Base-by-base conservation (phyloP, 2,113 vertebrate species). In the Puffinus mauretanicus region DNA sequence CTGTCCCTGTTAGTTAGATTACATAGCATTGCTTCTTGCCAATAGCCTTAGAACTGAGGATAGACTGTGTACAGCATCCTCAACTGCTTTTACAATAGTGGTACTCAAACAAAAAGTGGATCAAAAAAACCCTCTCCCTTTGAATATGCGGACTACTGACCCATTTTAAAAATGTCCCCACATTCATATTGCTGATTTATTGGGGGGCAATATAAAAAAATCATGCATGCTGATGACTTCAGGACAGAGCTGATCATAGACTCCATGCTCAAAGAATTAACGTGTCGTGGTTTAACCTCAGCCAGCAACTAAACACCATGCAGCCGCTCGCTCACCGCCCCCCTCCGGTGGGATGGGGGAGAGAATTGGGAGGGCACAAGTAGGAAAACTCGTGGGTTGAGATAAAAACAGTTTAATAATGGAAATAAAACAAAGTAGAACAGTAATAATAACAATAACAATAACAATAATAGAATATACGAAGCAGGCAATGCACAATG, bases 61-160 rank as follows among this genome's bases (percentile, higher is more conserved):
- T 15, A 75, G 49, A 36, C 36, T 69, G 18, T 6, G 8, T 36
- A 29, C 18, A 57, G 20, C 40, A 34, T 26, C 25, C 13, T 16
- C 54, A 52, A 47, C 19, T 17, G 21, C 34, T 82, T 82, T 73
- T 42, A 38, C 12, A 73, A 30, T 4, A 26, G 34, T 16, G 47
- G 20, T 25, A 82, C 4, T 67, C 36, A 82, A 86, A 67, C 22
- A 75, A 13, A 49, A 76, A 16, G 10, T 30, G 16, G 25, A 62
- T 67, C 1, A 32, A 58, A 47, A 51, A 81, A 25, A 6, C 0
- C 2, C 6, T 4, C 12, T 13, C 11, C 16, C 10, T 60, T 60
- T 44, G 44, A 42, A 36, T 17, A 49, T 16, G 13, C 8, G 60
- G 38, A 88, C 84, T 61, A 72, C 15, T 78, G 18, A 46, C 21